phyloP scores from a whole-genome alignment of 2,113 vertebrate genomes.

The Ictalurus punctatus region DNA sequence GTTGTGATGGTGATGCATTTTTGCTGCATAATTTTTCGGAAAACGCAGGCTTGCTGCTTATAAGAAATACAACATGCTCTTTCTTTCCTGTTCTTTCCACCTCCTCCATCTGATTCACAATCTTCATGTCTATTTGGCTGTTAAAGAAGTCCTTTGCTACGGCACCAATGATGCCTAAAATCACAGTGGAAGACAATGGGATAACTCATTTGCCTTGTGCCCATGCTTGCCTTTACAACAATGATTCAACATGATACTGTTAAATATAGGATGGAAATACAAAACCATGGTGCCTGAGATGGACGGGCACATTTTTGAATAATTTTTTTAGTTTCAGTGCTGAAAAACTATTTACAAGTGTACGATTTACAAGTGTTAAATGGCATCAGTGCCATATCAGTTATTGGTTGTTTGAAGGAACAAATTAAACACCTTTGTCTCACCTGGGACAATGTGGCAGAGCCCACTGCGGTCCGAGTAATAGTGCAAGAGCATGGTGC shows the following conservation, averaged over 20 bases:
- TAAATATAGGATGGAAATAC: neutral
- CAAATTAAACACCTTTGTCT: neutral
- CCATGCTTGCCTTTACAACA: neutral
- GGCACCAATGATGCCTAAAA: conserved; percentile 74
- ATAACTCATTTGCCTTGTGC: neutral
- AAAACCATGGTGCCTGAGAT: neutral
- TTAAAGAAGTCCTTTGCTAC: conserved; percentile 80
- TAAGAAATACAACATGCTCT: conserved; percentile 76
- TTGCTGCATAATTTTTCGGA: conserved; percentile 62
- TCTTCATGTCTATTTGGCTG: conserved; percentile 79
- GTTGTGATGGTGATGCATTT: conserved; percentile 52
- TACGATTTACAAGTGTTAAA: neutral
- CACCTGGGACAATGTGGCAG: conserved; percentile 76
- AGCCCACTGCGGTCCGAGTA: conserved; percentile 77
- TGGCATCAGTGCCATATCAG: neutral
- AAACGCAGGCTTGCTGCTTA: conserved; percentile 65
- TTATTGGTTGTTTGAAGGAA: neutral
- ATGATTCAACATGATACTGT: neutral
- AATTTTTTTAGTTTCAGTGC: too few species aligned
- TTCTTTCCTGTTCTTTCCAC: conserved; percentile 76
- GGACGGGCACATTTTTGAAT: neutral
- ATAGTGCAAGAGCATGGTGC: conserved; percentile 74
- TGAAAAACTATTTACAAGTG: neutral
- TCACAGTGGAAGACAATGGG: conserved; percentile 11
- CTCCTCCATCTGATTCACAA: conserved; percentile 73